These are phyloP conservation scores for Sylvilagus bachmani DNA, from an alignment of 2,113 vertebrate genomes.

Conservation along the genomic window DNA sequence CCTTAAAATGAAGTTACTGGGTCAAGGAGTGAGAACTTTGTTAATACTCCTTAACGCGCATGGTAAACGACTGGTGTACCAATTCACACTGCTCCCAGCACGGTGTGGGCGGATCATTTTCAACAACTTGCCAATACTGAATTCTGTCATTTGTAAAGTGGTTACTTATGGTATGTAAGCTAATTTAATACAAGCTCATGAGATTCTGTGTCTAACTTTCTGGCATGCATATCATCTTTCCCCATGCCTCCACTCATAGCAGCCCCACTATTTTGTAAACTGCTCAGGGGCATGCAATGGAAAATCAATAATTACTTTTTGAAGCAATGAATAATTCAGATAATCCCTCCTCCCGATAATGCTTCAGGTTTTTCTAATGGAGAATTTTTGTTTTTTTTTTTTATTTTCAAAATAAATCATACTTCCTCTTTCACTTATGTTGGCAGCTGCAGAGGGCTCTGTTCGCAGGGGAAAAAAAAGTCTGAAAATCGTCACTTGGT, in stretches of 20 bases:
- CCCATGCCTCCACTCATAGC: not conserved
- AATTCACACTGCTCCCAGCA: not conserved
- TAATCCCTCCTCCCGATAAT: conserved; percentile 24
- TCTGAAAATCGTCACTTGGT: conserved; percentile 8
- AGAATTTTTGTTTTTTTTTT: not conserved
- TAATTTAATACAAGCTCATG: conserved; percentile 2
- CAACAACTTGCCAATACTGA: not conserved
- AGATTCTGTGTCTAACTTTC: not conserved
- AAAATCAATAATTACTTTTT: conserved; percentile 71
- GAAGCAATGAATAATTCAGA: conserved; percentile 66
- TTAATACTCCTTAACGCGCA: conserved; percentile 30
- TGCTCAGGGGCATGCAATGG: not conserved
- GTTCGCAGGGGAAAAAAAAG: not conserved
- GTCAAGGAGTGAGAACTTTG: conserved; percentile 7
- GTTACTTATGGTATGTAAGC: not conserved
- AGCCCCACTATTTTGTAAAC: conserved; percentile 33
- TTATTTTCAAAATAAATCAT: conserved; percentile 29
- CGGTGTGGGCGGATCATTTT: conserved; percentile 4
- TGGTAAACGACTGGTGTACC: conserved; percentile 17
- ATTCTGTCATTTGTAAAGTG: conserved; percentile 41
- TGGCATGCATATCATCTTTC: not conserved
- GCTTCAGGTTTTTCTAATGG: conserved; percentile 63
- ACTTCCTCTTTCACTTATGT: conserved; percentile 46
- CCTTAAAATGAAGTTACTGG: conserved; percentile 33
- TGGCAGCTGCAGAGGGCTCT: not conserved